Evolutionary conservation across 30 jellyfish, hydroid and myxozoan species (phyloP), one percentile per base, ranked within the genome.

Genomic region (Aurelia aurita complex sp. Pacific): DNA sequence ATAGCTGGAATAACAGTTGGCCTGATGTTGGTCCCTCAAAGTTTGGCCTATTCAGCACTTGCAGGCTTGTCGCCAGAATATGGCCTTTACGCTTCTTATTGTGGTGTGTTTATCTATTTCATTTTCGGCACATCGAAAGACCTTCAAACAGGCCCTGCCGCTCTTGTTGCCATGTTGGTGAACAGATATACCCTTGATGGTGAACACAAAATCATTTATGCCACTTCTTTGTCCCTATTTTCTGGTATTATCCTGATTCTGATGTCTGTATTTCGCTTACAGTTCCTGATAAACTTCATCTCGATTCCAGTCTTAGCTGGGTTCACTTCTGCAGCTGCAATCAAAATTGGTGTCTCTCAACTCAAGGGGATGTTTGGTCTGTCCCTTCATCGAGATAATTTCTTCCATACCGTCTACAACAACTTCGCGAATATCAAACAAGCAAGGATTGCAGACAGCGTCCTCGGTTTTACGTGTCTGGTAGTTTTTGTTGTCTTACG

Each of bases 1-100:
- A 80, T 88, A 13, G 91, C 96, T 40, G 96, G 96, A 4, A 79
- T 88, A n/a, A 79, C 96, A 19, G 96, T 88, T 72, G 96, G 96
- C 35, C 57, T 88, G 75, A 79, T 88, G 91, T 70, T 88, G 17
- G 96, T 88, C 0, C 96, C 96, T 10, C 96, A 88, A 46, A 79
- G 91, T 52, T 46, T 88, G 78, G 96, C 96, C 4, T 79, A 79
- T 80, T 60, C 96, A 7, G 76, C 91, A 19, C 75, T 88, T 5
- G 91, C 91, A 1, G 96, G 96, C 14, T 74, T 79, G 10, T 64
- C 91, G 19, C 96, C 96, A 17, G 91, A 79, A 36, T 79, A 79
- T 71, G 96, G 96, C 65, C 88, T 88, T 8, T 88, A 88, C 52
- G 76, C 96, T 4, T 88, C 96, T 2, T 79, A 79, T 52, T 67